These are phyloP conservation scores for Gymnodraco acuticeps DNA, from an alignment of 2,797 vertebrate species.

Conservation along the genomic window DNA sequence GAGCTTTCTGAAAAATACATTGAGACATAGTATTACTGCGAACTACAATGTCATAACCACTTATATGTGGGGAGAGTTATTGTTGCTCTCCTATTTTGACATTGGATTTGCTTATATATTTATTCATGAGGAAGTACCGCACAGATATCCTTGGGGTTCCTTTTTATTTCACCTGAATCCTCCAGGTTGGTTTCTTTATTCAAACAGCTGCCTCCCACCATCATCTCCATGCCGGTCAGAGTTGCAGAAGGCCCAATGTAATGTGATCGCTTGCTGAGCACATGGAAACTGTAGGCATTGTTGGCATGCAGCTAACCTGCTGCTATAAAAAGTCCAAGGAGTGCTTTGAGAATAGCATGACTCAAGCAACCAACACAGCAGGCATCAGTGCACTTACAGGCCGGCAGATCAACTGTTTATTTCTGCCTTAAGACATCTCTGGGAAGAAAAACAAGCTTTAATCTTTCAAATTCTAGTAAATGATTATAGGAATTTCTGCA, in stretches of 20 bases:
- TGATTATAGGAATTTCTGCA: constrained; percentile 13
- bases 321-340: constrained; percentile 64
- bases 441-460: constrained; percentile 15
- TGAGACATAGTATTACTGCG: background rate
- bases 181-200: constrained; percentile 40
- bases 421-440: constrained; percentile 41
- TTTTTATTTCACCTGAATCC: constrained; percentile 16
- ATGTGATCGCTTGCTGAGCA: constrained; percentile 40
- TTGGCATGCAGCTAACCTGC: constrained; percentile 65
- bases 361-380: constrained; percentile 57
- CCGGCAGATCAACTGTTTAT: constrained; percentile 60
- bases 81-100: constrained; percentile 3
- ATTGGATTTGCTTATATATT: background rate
- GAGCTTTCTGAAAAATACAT: background rate
- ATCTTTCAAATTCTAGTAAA: constrained; percentile 16
- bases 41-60: background rate
- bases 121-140: constrained; percentile 6
- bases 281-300: constrained; percentile 60
- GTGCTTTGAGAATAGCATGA: constrained; percentile 62
- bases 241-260: constrained; percentile 49
- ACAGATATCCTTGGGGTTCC: background rate
- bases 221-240: constrained; percentile 30
- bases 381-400: constrained; percentile 51
- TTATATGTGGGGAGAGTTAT: background rate
- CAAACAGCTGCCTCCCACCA: constrained; percentile 29